Percentiles rank a stretch among this genome's conserved stretches.
phyloP scores from a whole-genome alignment of 2,888 invertebrate genomes.

The Acleris sparsana region DNA sequence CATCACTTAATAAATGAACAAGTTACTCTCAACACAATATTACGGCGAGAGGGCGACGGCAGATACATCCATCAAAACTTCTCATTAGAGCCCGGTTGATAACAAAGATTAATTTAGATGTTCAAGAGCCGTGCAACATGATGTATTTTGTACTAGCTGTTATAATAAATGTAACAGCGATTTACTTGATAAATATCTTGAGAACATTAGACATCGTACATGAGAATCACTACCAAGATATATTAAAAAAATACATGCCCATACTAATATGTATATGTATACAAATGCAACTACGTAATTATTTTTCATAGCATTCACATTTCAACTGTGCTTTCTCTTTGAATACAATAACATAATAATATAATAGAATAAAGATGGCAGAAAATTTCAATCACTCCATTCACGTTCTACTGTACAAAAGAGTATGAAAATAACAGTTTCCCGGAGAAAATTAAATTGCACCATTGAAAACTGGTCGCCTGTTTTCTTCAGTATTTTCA shows the following conservation, averaged over 20 bases:
- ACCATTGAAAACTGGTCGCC: conserved; percentile 1
- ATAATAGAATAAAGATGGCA: background rate
- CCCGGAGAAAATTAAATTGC: conserved; percentile 3
- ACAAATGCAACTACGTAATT: background rate
- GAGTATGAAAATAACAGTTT: conserved; percentile 4
- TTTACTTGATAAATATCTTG: too few species aligned
- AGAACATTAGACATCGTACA: too few species aligned
- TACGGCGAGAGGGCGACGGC: background rate
- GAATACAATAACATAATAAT: background rate
- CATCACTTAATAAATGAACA: background rate
- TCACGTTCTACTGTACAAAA: conserved; percentile 5
- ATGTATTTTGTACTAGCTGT: too few species aligned
- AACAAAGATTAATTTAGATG: background rate
- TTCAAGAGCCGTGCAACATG: background rate
- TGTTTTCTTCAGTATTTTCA: background rate
- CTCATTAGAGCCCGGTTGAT: conserved; percentile 2
- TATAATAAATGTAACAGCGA: too few species aligned
- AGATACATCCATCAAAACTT: background rate
- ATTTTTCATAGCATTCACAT: background rate
- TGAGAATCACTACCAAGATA: too few species aligned
- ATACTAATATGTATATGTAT: background rate
- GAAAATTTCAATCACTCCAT: conserved; percentile 9
- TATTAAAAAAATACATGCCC: too few species aligned
- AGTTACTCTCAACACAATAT: background rate
- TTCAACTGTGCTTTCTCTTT: background rate